Conservation (phyloP, 2,797 vertebrate genomes). For the Eupleurogrammus muticus region DNA sequence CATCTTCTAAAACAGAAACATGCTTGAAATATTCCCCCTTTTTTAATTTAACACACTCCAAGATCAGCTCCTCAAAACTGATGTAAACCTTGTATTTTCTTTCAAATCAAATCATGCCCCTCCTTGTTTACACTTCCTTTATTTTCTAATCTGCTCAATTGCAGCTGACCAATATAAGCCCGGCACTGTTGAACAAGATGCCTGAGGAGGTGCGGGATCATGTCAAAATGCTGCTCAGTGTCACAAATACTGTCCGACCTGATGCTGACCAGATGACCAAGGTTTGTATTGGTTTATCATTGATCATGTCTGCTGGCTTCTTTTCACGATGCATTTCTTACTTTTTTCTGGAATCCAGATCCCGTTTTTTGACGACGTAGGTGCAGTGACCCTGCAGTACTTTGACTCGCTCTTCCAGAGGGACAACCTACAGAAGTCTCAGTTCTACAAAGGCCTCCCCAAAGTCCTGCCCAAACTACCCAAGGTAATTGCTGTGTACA, state of each 20-base stretch:
- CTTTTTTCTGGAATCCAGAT: constrained; percentile 82
- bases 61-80: constrained; percentile 1
- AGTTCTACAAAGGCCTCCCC: constrained; percentile 98
- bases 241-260: constrained; percentile 93
- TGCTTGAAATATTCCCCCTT: constrained; percentile 1
- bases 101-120: neutral
- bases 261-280: constrained; percentile 99
- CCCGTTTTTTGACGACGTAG: constrained; percentile 97
- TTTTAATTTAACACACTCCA: neutral
- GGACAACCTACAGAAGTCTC: constrained; percentile 98
- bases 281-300: constrained; percentile 81
- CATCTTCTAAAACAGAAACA: neutral
- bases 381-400: constrained; percentile 96
- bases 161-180: constrained; percentile 93
- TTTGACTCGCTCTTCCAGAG: constrained; percentile 98
- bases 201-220: constrained; percentile 95
- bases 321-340: neutral
- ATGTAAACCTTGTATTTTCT: neutral
- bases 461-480: constrained; percentile 97
- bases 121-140: neutral
- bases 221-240: constrained; percentile 94
- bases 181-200: constrained; percentile 87
- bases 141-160: neutral
- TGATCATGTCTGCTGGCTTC: neutral
- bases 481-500: constrained; percentile 84